Conservation (phyloP, 2,888 invertebrate species). For the Atethmia centrago region DNA sequence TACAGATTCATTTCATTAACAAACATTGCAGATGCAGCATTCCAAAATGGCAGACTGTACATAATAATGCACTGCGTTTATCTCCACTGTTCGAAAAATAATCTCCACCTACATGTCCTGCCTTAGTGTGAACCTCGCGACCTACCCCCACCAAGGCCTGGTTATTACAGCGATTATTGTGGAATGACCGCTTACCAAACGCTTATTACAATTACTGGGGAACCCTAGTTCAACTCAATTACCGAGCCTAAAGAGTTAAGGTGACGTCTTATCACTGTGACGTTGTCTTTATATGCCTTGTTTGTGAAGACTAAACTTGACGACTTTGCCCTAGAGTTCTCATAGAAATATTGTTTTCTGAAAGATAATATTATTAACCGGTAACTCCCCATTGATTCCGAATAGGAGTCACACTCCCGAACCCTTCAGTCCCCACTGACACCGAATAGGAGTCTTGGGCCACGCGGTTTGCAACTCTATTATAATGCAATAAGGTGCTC, state of each 20-base stretch:
- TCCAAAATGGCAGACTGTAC: neutral
- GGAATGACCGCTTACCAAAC: conserved; percentile 50
- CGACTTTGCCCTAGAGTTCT: neutral
- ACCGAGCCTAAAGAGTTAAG: conserved; percentile 22
- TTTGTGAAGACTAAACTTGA: neutral
- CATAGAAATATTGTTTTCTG: neutral
- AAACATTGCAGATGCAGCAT: neutral
- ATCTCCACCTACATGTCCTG: neutral
- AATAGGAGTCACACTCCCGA: too few species aligned
- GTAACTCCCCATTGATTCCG: too few species aligned
- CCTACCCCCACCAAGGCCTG: neutral
- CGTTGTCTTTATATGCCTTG: neutral
- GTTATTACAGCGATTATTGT: conserved; percentile 43
- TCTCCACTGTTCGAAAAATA: neutral
- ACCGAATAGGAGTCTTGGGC: too few species aligned
- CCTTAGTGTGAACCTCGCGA: neutral
- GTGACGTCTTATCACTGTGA: neutral
- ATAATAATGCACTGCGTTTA: neutral
- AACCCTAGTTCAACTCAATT: conserved; percentile 50
- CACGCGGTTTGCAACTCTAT: too few species aligned
- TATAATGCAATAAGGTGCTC: too few species aligned
- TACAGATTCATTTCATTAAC: neutral
- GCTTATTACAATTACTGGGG: conserved; percentile 58
- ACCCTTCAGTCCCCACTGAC: too few species aligned
- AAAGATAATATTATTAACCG: neutral